Conservation (phyloP, 2,113 vertebrate species). For the Podocnemis expansa region DNA sequence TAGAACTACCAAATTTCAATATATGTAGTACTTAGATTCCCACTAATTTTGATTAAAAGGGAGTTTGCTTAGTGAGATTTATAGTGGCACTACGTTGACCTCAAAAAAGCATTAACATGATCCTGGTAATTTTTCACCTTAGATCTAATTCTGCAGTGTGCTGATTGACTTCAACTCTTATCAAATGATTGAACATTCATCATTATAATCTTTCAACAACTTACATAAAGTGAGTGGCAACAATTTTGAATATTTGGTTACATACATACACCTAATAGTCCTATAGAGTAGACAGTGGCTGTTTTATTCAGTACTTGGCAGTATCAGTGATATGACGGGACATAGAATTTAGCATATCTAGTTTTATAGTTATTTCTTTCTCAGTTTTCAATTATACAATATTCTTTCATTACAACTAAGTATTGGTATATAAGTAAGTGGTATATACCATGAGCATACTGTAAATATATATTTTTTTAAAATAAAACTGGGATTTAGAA, state of each 20-base stretch:
- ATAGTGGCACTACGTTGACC: background rate
- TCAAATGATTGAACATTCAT: background rate
- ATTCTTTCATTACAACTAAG: background rate
- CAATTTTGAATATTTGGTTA: background rate
- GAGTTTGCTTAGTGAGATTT: background rate
- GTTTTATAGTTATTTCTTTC: too few species aligned
- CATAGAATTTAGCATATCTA: too few species aligned
- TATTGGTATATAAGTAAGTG: too few species aligned
- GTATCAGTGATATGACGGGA: background rate
- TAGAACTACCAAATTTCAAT: background rate
- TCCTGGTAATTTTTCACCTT: background rate
- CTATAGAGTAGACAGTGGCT: background rate
- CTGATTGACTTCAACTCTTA: background rate
- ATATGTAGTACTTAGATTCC: background rate
- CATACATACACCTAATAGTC: background rate
- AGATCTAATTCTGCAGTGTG: background rate
- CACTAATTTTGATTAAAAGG: background rate
- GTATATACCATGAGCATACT: background rate
- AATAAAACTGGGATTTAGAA: background rate
- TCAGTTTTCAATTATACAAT: background rate
- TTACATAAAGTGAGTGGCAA: background rate
- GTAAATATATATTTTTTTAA: background rate
- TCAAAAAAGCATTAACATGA: background rate
- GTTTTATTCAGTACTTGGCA: background rate
- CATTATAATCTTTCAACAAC: background rate